These are phyloP conservation scores for Microtus montanus DNA, from an alignment of 2,113 vertebrate species.

Conservation along the genomic window DNA sequence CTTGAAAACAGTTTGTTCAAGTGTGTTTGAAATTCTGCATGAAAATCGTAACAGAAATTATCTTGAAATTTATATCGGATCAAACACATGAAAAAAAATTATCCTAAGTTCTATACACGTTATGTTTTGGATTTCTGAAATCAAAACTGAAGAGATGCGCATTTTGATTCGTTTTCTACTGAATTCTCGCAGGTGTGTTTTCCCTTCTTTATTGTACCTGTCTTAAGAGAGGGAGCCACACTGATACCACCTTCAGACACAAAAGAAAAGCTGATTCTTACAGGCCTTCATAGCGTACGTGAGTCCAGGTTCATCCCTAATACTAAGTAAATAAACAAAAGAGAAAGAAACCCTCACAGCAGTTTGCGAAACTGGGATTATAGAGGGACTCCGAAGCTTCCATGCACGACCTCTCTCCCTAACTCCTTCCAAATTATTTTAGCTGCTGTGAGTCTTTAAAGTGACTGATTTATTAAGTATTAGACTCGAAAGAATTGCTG, in stretches of 20 bases:
- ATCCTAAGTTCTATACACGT: neutral
- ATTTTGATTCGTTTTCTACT: neutral
- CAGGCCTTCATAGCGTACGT: neutral
- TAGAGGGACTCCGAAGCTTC: neutral
- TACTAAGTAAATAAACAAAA: neutral
- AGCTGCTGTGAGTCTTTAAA: neutral
- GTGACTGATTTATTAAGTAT: neutral
- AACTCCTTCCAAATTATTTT: neutral
- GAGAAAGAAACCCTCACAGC: neutral
- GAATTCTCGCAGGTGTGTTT: neutral
- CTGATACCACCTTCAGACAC: neutral
- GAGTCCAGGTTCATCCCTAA: neutral
- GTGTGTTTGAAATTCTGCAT: no score
- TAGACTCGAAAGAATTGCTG: neutral
- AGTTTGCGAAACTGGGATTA: neutral
- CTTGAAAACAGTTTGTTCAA: no score
- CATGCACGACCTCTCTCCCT: neutral
- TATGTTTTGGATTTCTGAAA: constrained; percentile 23
- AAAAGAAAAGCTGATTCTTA: neutral
- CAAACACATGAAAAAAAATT: neutral
- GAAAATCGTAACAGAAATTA: constrained; percentile 41
- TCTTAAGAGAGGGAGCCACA: neutral
- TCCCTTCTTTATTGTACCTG: neutral
- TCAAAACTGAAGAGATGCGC: neutral
- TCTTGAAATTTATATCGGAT: constrained; percentile 15